Percentiles rank a stretch among this genome's conserved stretches.
phyloP scores from a whole-genome alignment of 2,113 vertebrate genomes.

The Vimba vimba region DNA sequence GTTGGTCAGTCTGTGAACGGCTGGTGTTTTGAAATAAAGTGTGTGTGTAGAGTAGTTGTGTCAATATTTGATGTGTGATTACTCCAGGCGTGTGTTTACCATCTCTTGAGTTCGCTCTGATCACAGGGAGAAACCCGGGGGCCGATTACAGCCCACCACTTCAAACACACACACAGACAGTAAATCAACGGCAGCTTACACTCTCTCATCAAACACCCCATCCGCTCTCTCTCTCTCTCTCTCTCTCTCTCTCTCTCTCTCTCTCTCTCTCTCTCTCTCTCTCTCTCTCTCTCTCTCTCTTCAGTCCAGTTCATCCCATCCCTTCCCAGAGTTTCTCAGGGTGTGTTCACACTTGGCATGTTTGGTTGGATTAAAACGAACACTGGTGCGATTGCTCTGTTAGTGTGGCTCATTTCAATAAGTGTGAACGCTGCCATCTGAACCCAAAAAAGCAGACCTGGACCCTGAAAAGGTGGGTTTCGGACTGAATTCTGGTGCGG shows the following conservation, averaged over 20 bases:
- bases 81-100: slow-evolving; percentile 21
- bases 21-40: slow-evolving; percentile 2
- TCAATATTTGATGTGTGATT: slow-evolving; percentile 51
- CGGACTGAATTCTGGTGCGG: too few relatives aligned
- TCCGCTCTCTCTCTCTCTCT: neutral
- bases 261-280: neutral
- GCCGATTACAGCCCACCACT: slow-evolving; percentile 45
- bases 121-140: slow-evolving; percentile 19
- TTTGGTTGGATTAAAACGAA: too few relatives aligned
- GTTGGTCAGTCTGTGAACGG: neutral
- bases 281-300: neutral
- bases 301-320: neutral
- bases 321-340: neutral
- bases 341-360: too few relatives aligned
- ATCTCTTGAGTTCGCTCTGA: slow-evolving; percentile 19
- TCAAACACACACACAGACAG: slow-evolving; percentile 48
- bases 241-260: neutral
- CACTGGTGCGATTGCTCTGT: too few relatives aligned
- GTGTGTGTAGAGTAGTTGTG: slow-evolving; percentile 30
- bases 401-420: too few relatives aligned
- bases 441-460: too few relatives aligned
- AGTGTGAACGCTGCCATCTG: too few relatives aligned
- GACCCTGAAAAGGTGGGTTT: too few relatives aligned
- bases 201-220: slow-evolving; percentile 38
- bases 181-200: slow-evolving; percentile 45